Base-by-base conservation (phyloP, 2,888 invertebrate genomes). In the Nemurella pictetii region DNA sequence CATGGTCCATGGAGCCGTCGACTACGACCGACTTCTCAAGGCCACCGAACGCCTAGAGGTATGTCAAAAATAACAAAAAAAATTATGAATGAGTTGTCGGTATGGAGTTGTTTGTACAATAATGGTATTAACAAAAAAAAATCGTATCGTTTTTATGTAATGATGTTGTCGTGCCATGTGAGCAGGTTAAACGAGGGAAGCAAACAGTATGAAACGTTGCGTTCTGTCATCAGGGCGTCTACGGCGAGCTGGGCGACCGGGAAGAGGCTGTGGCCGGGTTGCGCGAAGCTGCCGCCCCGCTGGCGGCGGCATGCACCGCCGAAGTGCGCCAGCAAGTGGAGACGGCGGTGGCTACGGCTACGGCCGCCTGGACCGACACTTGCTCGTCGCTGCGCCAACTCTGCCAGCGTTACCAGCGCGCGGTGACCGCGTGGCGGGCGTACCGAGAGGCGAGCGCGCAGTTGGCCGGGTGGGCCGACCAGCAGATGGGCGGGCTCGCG, bases 1-100 rank as follows among this genome's bases (percentile, higher is more conserved):
- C 20, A 95, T 95, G 0, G 95, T 96, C 0, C 96, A 96, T 89
- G 96, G 96, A 0, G 95, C 95, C 86, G 95, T 96, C 25, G 96
- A 97, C 89, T 96, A 96, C 88, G 96, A 96, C 87, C 92, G 96
- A 9, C 91, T 97, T 85, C 92, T 95, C 84, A 96, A 96, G 89
- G 96, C 96, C 75, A 96, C 96, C 0, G 96, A 96, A 90, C 92
- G 96, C 88, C 92, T 96, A 85, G 96, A 96, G 94, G 96, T 96
- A 88, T 93, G 93, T 91, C 26, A 27, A n/a, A n/a, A n/a, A n/a
- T n/a, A n/a, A n/a, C n/a, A n/a, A n/a, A n/a, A n/a, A n/a, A n/a
- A n/a, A n/a, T n/a, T n/a, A n/a, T n/a, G n/a, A n/a, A n/a, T n/a
- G n/a, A n/a, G n/a, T n/a, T n/a, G n/a, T n/a, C n/a, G n/a, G n/a